Evolutionary conservation across 2,797 vertebrate genomes (phyloP).

Genomic region (Lepilemur ruficaudatus): DNA sequence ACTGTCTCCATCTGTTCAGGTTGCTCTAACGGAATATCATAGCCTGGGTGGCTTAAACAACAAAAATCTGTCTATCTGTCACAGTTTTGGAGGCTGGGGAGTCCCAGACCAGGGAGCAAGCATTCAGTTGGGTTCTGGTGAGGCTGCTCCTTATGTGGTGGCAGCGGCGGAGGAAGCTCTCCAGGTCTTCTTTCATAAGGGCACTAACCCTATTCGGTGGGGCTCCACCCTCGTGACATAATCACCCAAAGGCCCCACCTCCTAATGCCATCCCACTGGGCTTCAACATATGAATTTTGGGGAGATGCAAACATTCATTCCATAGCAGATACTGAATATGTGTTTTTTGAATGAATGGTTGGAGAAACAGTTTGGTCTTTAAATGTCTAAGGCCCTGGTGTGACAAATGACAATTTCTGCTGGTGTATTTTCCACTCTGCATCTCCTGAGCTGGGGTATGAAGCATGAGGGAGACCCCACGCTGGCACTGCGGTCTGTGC

Average conservation of each 20-base stretch:
- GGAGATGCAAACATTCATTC: neutral
- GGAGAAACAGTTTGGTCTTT: neutral
- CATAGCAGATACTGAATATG: neutral
- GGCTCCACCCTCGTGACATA: neutral
- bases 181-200: neutral
- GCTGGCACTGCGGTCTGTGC: neutral
- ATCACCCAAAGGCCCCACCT: neutral
- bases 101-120: neutral
- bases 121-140: neutral
- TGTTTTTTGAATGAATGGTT: neutral
- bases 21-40: no score
- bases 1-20: neutral
- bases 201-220: no score
- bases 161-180: neutral
- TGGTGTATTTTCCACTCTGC: neutral
- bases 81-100: neutral
- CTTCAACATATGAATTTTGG: neutral
- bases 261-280: neutral
- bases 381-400: neutral
- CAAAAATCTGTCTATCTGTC: neutral
- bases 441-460: rapidly evolving
- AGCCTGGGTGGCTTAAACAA: neutral
- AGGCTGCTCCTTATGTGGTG: neutral
- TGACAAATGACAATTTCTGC: neutral
- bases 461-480: no score